Evolutionary conservation across 2,888 invertebrate species (phyloP).

Genomic region (Allygus modestus): DNA sequence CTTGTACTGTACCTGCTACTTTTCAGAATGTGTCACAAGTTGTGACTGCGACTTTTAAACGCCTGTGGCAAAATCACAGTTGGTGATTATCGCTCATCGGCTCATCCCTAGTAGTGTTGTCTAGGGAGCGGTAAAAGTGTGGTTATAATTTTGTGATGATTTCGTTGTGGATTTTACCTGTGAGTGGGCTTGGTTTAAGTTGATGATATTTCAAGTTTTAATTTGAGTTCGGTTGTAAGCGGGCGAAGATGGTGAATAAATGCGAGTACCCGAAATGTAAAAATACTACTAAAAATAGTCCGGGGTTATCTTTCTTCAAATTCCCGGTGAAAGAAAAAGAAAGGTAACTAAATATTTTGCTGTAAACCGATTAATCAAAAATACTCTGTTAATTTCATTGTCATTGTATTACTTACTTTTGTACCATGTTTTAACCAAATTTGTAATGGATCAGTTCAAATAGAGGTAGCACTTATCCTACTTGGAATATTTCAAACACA

Average conservation of each 20-base stretch:
- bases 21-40: too few relatives aligned
- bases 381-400: background rate
- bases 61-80: too few relatives aligned
- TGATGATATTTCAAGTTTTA: background rate
- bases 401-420: background rate
- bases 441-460: background rate
- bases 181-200: too few relatives aligned
- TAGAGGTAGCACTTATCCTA: too few relatives aligned
- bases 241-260: background rate
- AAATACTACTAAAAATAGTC: background rate
- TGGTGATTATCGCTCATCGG: too few relatives aligned
- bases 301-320: background rate
- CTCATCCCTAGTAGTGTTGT: too few relatives aligned
- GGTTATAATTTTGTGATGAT: too few relatives aligned
- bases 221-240: background rate
- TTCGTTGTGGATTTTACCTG: too few relatives aligned
- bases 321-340: background rate
- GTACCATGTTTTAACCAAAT: background rate
- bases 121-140: too few relatives aligned
- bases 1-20: too few relatives aligned
- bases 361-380: background rate
- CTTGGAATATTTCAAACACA: too few relatives aligned
- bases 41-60: too few relatives aligned
- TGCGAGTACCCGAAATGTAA: background rate
- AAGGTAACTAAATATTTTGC: background rate